Percentiles rank a stretch among this genome's conserved stretches.
These are phyloP conservation scores for Percopsis omiscomaycus DNA, from an alignment of 2,797 vertebrate genomes.

Conservation along the genomic window DNA sequence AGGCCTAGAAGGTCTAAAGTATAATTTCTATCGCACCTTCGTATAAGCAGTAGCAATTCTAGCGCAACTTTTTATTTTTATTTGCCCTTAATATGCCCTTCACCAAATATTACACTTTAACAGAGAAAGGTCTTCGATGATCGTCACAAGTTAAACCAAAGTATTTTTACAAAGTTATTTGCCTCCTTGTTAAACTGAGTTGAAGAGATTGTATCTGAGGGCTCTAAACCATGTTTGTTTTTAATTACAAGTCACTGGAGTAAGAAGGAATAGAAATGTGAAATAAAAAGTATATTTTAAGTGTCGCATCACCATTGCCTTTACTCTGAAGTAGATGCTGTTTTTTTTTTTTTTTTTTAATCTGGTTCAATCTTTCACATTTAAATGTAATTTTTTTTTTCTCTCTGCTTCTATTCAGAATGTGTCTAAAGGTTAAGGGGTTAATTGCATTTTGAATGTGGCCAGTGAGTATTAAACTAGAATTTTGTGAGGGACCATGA, in stretches of 20 bases:
- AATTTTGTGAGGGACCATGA: constrained; percentile 54
- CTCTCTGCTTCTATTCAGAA: background rate
- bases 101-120: constrained; percentile 25
- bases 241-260: constrained; percentile 9
- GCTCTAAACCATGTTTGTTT: constrained; percentile 10
- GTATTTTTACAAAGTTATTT: constrained; percentile 34
- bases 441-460: constrained; percentile 56
- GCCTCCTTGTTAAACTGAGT: constrained; percentile 25
- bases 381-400: constrained; percentile 6
- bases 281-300: constrained; percentile 7
- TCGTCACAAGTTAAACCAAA: constrained; percentile 53
- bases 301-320: constrained; percentile 44
- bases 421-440: background rate
- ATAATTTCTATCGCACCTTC: constrained; percentile 40
- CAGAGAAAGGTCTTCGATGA: constrained; percentile 10
- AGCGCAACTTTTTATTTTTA: constrained; percentile 2
- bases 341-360: too few species aligned
- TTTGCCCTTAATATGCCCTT: constrained; percentile 10
- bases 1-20: constrained; percentile 5
- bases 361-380: constrained; percentile 4
- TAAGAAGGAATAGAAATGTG: constrained; percentile 2
- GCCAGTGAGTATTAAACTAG: constrained; percentile 50
- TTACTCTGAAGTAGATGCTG: constrained; percentile 20
- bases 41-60: constrained; percentile 25
- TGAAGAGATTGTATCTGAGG: background rate